Evolutionary conservation across 64 coral and sea anemone genomes (phyloP), one percentile per base, ranked within the genome.

Genomic region (Porites australiensis): DNA sequence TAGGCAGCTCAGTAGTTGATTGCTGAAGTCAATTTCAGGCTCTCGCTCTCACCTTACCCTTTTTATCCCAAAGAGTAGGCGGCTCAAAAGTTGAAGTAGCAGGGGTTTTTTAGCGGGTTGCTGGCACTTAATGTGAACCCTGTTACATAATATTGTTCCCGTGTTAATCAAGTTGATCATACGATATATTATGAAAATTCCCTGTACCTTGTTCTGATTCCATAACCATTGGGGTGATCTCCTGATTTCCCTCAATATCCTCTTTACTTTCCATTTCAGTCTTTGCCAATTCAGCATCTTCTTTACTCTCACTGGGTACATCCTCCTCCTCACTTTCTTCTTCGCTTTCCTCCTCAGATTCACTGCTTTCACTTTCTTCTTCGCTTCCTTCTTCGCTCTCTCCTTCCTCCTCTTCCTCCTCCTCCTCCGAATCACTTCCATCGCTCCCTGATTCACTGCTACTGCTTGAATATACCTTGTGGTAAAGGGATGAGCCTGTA

Each of bases 401-500:
- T 13, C 78, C 88, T 19, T 86, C 67, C 21, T 91, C 89, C 61
- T 96, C 95, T n/a, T 96, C 95, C 50, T 86, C 67, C 21, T 91
- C 89, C 61, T 96, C 95, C 13, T 96, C 95, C 50, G 74, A 86
- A 64, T 98, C 95, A 82, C 92, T 94, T n/a, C 82, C 88, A 16
- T 89, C 68, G 50, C 91, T 92, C 57, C 81, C 95, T 58, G 88
- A 91, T 59, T 94, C 95, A 63, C 92, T 94, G 59, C 92, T 89
- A 64, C 77, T 89, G 46, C 95, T 98, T 27, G 95, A 91, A 54
- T 98, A 98, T 11, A 98, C 78, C 8, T 67, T 94, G 22, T 98
- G 87, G 63, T 98, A 98, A 21, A 98, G 43, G 4, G 95, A 98
- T 16, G 95, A 98, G 2, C 95, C 95, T 66, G 95, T 98, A 54